Evolutionary conservation across 2,888 invertebrate genomes (phyloP).

Genomic region (Drosophila barbarae): DNA sequence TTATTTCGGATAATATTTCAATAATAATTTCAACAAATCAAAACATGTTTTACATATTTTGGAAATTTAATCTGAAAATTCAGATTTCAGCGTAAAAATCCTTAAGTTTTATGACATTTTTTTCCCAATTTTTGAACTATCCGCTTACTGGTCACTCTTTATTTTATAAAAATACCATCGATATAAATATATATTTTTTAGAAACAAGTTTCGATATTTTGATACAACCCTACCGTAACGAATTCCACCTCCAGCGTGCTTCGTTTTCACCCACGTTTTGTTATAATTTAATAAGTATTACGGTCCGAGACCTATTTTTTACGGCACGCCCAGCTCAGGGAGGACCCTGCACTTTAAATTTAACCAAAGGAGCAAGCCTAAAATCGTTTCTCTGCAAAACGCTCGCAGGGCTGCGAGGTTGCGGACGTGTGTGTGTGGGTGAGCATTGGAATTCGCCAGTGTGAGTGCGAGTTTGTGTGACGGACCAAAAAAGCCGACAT

Average conservation of each 20-base stretch:
- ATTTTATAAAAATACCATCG: too few relatives aligned
- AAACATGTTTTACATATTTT: too few relatives aligned
- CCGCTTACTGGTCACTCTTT: too few relatives aligned
- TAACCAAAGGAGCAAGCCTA: not conserved
- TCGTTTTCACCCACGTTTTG: slow-evolving; percentile 32
- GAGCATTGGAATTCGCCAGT: slow-evolving; percentile 61
- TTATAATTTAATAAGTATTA: slow-evolving; percentile 37
- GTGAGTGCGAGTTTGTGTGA: slow-evolving; percentile 54
- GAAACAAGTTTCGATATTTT: too few relatives aligned
- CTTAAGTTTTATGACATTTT: too few relatives aligned
- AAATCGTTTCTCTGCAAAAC: slow-evolving; percentile 1
- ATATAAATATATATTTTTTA: too few relatives aligned
- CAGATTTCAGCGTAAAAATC: too few relatives aligned
- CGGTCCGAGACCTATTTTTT: slow-evolving; percentile 26
- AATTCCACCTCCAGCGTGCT: slow-evolving; percentile 10
- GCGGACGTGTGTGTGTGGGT: slow-evolving; percentile 30
- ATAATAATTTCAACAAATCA: too few relatives aligned
- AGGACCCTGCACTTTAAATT: not conserved
- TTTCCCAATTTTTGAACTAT: too few relatives aligned
- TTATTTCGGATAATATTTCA: too few relatives aligned
- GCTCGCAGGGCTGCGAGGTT: slow-evolving; percentile 10
- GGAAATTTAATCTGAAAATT: too few relatives aligned
- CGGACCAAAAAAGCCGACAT: slow-evolving; percentile 76
- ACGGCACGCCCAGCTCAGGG: slow-evolving; percentile 3
- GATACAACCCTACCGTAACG: too few relatives aligned